Evolutionary conservation across 2,797 vertebrate species (phyloP).

Genomic region (Coregonus ussuriensis): DNA sequence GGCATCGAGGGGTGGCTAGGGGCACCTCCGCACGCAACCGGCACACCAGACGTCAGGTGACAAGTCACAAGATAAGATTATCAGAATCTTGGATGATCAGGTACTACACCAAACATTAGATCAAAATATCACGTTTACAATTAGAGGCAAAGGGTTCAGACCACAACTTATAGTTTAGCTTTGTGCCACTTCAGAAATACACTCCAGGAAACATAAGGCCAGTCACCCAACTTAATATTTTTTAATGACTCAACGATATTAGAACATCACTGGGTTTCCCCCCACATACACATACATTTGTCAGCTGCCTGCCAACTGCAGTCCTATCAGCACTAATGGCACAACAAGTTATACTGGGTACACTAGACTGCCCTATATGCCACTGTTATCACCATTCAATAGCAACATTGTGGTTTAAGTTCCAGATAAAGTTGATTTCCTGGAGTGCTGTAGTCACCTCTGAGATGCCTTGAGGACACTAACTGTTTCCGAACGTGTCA

Average conservation of each 20-base stretch:
- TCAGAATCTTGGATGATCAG: not conserved
- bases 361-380: no score
- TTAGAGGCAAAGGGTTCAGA: not conserved
- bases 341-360: conserved; percentile 16
- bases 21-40: not conserved
- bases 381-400: not conserved
- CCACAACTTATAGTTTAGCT: not conserved
- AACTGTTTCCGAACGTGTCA: not conserved
- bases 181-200: conserved; percentile 4
- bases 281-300: conserved; percentile 30
- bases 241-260: conserved; percentile 33
- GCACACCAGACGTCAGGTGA: not conserved
- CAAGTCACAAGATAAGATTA: not conserved
- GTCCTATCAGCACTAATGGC: conserved; percentile 32
- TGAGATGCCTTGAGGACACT: not conserved
- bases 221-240: conserved; percentile 21
- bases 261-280: conserved; percentile 34
- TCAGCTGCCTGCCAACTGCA: conserved; percentile 41
- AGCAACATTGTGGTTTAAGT: not conserved
- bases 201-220: conserved; percentile 42
- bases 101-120: not conserved
- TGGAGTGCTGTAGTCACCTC: not conserved
- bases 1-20: not conserved
- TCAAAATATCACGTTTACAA: not conserved
- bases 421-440: not conserved